Conservation (phyloP, 2,113 vertebrate species). For the Garra rufa region DNA sequence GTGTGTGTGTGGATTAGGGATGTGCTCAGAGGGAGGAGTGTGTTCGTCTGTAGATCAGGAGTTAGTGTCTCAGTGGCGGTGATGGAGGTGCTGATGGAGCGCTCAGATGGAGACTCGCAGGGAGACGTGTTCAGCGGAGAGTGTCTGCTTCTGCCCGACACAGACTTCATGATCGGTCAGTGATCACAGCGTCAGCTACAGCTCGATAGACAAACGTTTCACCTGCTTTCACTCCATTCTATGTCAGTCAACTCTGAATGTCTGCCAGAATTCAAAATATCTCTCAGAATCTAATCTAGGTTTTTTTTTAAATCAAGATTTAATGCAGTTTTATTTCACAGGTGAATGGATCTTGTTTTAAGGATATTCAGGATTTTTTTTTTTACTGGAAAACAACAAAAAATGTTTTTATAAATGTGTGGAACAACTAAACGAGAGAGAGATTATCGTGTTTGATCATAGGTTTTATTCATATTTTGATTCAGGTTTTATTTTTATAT, state of each 20-base stretch:
- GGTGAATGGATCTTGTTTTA: no score
- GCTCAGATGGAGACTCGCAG: not conserved
- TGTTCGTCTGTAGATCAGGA: slow-evolving; percentile 34
- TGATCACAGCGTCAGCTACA: no score
- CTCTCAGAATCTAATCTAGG: not conserved
- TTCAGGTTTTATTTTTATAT: no score
- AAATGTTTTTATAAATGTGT: no score
- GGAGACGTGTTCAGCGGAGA: slow-evolving; percentile 60
- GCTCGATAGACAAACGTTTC: no score
- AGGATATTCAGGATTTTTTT: no score
- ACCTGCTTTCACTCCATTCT: no score
- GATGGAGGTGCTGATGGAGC: slow-evolving; percentile 62
- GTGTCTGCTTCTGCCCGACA: slow-evolving; percentile 70
- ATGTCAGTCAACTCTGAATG: no score
- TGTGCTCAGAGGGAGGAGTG: slow-evolving; percentile 18
- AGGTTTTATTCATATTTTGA: no score
- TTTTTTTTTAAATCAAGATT: not conserved
- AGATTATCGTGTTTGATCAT: no score
- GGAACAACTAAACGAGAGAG: no score
- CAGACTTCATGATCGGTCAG: slow-evolving; percentile 76
- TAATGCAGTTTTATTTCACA: not conserved
- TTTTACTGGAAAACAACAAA: no score
- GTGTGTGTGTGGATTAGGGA: slow-evolving; percentile 17
- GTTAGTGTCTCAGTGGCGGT: slow-evolving; percentile 9
- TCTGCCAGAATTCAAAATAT: not conserved